Percentiles rank a stretch among this genome's conserved stretches.
Evolutionary conservation across 2,888 invertebrate species (phyloP).

Genomic region (Sussaba pulchella): DNA sequence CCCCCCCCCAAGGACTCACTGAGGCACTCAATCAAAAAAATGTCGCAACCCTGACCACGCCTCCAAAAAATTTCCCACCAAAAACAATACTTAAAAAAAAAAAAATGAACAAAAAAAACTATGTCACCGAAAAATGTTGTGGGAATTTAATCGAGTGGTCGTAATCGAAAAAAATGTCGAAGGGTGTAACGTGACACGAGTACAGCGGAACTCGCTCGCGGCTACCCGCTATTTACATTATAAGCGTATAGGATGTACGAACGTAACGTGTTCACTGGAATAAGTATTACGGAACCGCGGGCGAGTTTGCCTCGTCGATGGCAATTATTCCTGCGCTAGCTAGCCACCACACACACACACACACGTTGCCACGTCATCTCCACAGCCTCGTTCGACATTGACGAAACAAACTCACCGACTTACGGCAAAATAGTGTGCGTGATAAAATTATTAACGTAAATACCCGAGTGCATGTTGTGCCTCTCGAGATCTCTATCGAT

Average conservation of each 20-base stretch:
- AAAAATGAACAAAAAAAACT: not conserved
- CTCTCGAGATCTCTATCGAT: slow-evolving; percentile 72
- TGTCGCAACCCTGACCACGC: no score
- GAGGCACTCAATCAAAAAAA: no score
- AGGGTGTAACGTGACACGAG: slow-evolving; percentile 63
- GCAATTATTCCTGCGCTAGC: slow-evolving; percentile 66
- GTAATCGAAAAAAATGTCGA: slow-evolving; percentile 45
- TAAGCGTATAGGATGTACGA: slow-evolving; percentile 27
- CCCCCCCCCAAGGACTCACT: no score
- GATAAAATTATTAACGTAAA: slow-evolving; percentile 80
- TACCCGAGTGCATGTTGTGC: slow-evolving; percentile 76
- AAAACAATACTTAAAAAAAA: not conserved
- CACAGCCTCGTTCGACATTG: not conserved
- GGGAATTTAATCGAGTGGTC: slow-evolving; percentile 55
- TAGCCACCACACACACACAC: slow-evolving; percentile 43
- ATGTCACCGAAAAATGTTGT: slow-evolving; percentile 14
- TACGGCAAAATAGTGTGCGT: slow-evolving; percentile 67
- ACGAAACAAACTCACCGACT: not conserved
- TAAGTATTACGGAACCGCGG: slow-evolving; percentile 49
- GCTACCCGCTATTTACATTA: slow-evolving; percentile 25
- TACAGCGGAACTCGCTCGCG: slow-evolving; percentile 48
- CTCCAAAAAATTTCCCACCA: no score
- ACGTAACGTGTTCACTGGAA: slow-evolving; percentile 56
- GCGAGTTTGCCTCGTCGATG: slow-evolving; percentile 58
- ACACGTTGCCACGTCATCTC: no score